These are phyloP conservation scores for Toxotes lorentzi DNA, from an alignment of 2,797 vertebrate species.

Conservation along the genomic window DNA sequence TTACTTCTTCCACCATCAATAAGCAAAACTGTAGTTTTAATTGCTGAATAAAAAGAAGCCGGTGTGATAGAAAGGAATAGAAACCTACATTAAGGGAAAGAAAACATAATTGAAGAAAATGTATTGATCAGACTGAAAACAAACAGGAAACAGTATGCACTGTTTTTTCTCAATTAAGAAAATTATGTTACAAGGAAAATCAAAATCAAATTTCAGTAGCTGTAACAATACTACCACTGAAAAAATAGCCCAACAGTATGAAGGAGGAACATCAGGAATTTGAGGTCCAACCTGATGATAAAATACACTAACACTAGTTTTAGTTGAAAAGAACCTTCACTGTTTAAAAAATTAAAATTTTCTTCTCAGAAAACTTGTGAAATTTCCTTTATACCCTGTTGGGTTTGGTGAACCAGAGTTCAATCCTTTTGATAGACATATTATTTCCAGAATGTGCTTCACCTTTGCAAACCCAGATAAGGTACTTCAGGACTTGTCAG, in stretches of 20 bases:
- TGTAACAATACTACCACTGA: too few species aligned
- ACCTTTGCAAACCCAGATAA: background rate
- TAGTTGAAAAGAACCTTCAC: background rate
- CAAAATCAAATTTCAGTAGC: too few species aligned
- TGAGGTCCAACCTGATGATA: background rate
- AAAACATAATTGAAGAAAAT: too few species aligned
- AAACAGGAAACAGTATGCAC: too few species aligned
- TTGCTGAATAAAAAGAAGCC: too few species aligned
- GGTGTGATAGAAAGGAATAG: too few species aligned
- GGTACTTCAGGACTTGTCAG: background rate
- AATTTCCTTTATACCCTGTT: background rate
- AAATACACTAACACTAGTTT: background rate
- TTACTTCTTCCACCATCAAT: too few species aligned
- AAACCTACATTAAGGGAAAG: too few species aligned
- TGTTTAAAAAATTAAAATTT: background rate
- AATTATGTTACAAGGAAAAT: too few species aligned
- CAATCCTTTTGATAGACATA: background rate
- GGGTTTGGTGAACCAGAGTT: background rate
- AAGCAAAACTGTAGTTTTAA: too few species aligned
- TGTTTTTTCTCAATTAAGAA: too few species aligned
- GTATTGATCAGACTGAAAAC: too few species aligned
- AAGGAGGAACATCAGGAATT: background rate
- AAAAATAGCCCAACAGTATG: background rate
- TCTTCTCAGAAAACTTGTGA: background rate
- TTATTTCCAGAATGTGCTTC: background rate